Percentiles rank a stretch among this genome's conserved stretches.
Conservation (phyloP, 2,113 vertebrate genomes). For the Mugil cephalus region DNA sequence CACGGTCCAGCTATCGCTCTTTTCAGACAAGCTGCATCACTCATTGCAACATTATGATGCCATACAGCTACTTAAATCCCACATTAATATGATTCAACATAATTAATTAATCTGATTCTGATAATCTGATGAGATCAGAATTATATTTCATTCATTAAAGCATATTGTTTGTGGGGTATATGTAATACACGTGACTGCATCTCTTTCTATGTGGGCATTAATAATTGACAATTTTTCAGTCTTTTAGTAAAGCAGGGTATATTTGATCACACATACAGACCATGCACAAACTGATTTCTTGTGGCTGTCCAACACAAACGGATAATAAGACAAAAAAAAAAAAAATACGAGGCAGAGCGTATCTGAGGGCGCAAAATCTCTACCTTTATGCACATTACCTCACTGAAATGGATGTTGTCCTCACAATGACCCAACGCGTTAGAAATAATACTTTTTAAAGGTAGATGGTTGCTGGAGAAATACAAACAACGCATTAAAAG, state of each 20-base stretch:
- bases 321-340: background rate
- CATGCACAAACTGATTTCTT: background rate
- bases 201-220: slow-evolving; percentile 8
- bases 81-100: no score
- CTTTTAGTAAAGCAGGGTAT: slow-evolving; percentile 21
- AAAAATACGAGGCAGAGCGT: background rate
- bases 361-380: background rate
- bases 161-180: slow-evolving; percentile 7
- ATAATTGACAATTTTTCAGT: slow-evolving; percentile 19
- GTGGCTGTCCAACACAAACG: slow-evolving; percentile 20
- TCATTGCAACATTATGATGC: background rate
- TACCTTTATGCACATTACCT: slow-evolving; percentile 1
- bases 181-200: slow-evolving; percentile 17
- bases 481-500: background rate
- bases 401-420: slow-evolving; percentile 1
- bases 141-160: slow-evolving; percentile 25
- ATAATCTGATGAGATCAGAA: no score
- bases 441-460: no score
- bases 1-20: background rate
- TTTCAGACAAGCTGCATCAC: slow-evolving; percentile 17
- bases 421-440: background rate
- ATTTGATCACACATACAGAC: slow-evolving; percentile 11
- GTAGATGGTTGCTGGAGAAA: background rate
- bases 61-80: background rate
- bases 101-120: no score